phyloP scores from a whole-genome alignment of 2,888 invertebrate genomes.

The Erebia epiphron region DNA sequence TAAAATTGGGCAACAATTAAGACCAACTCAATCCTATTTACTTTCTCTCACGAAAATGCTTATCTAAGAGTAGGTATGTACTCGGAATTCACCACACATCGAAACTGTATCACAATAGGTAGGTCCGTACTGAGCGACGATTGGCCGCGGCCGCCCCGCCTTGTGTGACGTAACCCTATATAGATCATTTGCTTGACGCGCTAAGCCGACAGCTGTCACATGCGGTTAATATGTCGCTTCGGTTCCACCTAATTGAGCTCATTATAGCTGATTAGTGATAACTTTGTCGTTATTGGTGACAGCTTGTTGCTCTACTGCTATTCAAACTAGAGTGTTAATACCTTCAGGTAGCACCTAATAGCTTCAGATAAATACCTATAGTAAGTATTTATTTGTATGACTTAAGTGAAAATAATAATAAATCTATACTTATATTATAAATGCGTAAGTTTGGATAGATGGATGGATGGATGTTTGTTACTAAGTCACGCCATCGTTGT shows the following conservation, averaged over 20 bases:
- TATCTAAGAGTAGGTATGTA: background rate
- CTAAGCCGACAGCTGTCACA: slow-evolving; percentile 12
- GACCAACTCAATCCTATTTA: background rate
- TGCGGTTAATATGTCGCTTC: slow-evolving; percentile 14
- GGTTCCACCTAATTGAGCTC: background rate
- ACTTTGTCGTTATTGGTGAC: background rate
- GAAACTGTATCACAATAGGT: slow-evolving; percentile 42
- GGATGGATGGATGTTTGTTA: too few species aligned
- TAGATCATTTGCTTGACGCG: slow-evolving; percentile 39
- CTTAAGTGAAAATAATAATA: too few species aligned
- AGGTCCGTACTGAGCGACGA: slow-evolving; percentile 56
- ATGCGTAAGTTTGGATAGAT: too few species aligned
- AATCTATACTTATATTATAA: too few species aligned
- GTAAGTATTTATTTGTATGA: too few species aligned
- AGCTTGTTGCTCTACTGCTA: background rate
- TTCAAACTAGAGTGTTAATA: too few species aligned
- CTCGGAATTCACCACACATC: slow-evolving; percentile 28
- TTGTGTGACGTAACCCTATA: slow-evolving; percentile 53
- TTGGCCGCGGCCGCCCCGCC: slow-evolving; percentile 74
- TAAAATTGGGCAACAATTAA: too few species aligned
- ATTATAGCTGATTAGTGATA: background rate
- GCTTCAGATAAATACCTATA: too few species aligned
- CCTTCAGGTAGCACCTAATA: too few species aligned
- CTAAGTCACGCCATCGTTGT: too few species aligned
- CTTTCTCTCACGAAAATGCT: background rate